These are phyloP conservation scores for Meganola albula DNA, from an alignment of 2,888 invertebrate species.

Conservation along the genomic window DNA sequence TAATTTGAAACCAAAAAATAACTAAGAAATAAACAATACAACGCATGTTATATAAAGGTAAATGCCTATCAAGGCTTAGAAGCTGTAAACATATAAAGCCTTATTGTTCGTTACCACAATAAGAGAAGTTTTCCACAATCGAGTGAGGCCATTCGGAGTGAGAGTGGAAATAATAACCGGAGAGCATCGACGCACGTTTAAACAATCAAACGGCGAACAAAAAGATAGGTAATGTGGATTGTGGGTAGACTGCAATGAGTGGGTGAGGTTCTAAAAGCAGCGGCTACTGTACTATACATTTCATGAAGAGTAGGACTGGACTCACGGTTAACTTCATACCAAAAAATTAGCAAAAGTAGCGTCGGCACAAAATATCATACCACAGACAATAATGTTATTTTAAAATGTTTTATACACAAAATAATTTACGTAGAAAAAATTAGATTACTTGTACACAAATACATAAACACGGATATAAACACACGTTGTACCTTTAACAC, in stretches of 20 bases:
- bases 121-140: constrained; percentile 74
- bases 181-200: constrained; percentile 76
- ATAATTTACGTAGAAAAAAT: no score
- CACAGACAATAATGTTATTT: no score
- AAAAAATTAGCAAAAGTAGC: no score
- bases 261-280: constrained; percentile 26
- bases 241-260: constrained; percentile 64
- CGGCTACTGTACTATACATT: background rate
- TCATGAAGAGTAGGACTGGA: no score
- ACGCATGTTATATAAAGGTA: constrained; percentile 54
- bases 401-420: no score
- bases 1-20: no score
- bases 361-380: no score
- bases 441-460: no score
- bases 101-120: constrained; percentile 75
- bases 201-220: constrained; percentile 75
- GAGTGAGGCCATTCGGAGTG: constrained; percentile 71
- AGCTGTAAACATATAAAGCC: constrained; percentile 73
- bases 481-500: no score
- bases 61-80: constrained; percentile 69
- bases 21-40: constrained; percentile 40
- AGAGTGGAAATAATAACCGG: constrained; percentile 69
- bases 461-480: no score
- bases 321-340: no score
- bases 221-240: constrained; percentile 73